Base-by-base conservation (phyloP, 1,140 invertebrate species). In the Nylanderia fulva region DNA sequence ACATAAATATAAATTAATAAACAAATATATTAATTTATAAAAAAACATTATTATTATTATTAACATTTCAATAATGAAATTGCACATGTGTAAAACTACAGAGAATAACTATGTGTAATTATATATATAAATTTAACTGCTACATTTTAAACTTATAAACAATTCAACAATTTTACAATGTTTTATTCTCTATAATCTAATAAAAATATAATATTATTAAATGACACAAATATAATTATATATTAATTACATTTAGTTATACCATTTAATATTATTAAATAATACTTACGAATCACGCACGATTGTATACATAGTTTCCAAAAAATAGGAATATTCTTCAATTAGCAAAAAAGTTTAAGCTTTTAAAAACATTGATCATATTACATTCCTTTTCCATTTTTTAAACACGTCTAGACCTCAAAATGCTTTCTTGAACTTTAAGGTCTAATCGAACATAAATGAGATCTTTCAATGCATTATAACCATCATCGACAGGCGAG, bases 391-490 rank as follows among this genome's bases (percentile, higher is more conserved):
- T 90, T 84, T 29, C 86, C 84, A 91, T 89, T 87, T 88, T 79
- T 77, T 77, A 68, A 68, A 76, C 71, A 89, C n/a, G n/a, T 82
- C 85, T 86, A 66, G 88, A 88, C 88, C 91, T 90, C 90, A 90
- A 90, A 92, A 91, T 91, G 86, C 89, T 90, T 91, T 68, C 13
- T 54, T 0, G 45, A 58, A 11, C 88, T 90, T 91, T 90, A 90
- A 90, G 89, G 66, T 91, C 85, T 69, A 90, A 90, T 42, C 64
- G 11, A 42, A 42, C 63, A 48, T 64, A 33, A 45, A 42, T 63
- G 76, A 86, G 52, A 61, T 89, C 69, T 21, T 80, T 88, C 88
- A 83, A 89, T 92, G n/a, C n/a, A n/a, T 82, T 88, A 90, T 89
- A 77, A 84, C 63, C 69, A 66, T 56, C 69, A 33, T 52, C 27